Conservation (phyloP, 1,140 invertebrate genomes). For the Medauroidea extradentata region DNA sequence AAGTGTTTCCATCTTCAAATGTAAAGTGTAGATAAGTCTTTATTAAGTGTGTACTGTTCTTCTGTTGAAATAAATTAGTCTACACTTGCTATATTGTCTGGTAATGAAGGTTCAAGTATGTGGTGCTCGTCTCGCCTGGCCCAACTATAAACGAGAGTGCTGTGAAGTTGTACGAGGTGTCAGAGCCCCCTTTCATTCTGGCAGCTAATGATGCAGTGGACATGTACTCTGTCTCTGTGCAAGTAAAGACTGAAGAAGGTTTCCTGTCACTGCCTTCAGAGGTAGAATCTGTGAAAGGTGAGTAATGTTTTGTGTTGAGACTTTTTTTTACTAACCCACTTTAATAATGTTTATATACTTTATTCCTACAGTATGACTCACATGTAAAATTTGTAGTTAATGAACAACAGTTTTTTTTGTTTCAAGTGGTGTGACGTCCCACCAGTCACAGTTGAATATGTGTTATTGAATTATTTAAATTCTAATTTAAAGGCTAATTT, state of each 20-base stretch:
- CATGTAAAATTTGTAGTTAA: neutral
- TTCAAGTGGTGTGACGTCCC: no score
- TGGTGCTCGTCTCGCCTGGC: constrained; percentile 55
- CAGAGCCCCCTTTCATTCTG: constrained; percentile 54
- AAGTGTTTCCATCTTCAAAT: no score
- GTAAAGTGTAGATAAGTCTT: no score
- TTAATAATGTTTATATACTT: neutral
- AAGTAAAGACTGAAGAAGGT: constrained; percentile 55
- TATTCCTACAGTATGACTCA: neutral
- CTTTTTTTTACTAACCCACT: no score
- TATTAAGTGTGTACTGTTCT: no score
- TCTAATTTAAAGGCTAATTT: no score
- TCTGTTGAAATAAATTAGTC: no score
- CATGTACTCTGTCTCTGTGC: constrained; percentile 61
- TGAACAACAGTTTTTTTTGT: neutral
- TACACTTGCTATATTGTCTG: no score
- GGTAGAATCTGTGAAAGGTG: constrained; percentile 47
- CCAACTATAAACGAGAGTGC: constrained; percentile 47
- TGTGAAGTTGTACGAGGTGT: constrained; percentile 44
- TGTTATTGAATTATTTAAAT: no score
- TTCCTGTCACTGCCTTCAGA: constrained; percentile 62
- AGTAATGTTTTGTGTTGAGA: constrained; percentile 16
- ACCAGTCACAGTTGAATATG: no score
- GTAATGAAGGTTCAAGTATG: constrained; percentile 2
- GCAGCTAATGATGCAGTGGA: constrained; percentile 45